Conservation (phyloP, 2,113 vertebrate genomes). For the Coptodon rendalli region DNA sequence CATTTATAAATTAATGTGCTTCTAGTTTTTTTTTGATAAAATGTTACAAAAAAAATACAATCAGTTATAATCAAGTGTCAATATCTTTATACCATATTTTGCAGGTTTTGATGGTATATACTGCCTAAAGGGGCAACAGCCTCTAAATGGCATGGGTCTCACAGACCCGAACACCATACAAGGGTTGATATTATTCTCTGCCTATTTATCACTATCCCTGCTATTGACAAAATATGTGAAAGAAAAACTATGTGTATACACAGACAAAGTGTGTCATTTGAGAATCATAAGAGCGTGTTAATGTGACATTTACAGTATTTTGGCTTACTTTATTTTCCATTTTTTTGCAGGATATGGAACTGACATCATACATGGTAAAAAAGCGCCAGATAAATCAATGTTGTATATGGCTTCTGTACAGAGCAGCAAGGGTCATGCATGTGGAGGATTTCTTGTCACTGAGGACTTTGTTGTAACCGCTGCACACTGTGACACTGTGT, state of each 20-base stretch:
- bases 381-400: constrained; percentile 37
- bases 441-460: constrained; percentile 66
- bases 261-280: background rate
- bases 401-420: constrained; percentile 69
- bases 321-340: rapidly evolving
- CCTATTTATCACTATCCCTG: background rate
- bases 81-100: too few species aligned
- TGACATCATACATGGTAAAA: constrained; percentile 66
- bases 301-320: background rate
- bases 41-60: too few species aligned
- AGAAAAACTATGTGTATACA: background rate
- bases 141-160: too few species aligned
- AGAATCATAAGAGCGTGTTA: rapidly evolving
- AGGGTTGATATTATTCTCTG: rapidly evolving
- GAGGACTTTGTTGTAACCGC: constrained; percentile 64
- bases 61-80: too few species aligned
- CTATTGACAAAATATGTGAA: background rate
- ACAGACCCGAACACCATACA: too few species aligned
- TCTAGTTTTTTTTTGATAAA: too few species aligned
- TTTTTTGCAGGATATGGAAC: background rate
- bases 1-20: too few species aligned
- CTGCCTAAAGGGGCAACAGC: too few species aligned
- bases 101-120: too few species aligned
- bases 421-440: background rate
- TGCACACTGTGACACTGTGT: constrained; percentile 37